Evolutionary conservation across 2,888 invertebrate genomes (phyloP).

Genomic region (Scelioninae gen. 1): DNA sequence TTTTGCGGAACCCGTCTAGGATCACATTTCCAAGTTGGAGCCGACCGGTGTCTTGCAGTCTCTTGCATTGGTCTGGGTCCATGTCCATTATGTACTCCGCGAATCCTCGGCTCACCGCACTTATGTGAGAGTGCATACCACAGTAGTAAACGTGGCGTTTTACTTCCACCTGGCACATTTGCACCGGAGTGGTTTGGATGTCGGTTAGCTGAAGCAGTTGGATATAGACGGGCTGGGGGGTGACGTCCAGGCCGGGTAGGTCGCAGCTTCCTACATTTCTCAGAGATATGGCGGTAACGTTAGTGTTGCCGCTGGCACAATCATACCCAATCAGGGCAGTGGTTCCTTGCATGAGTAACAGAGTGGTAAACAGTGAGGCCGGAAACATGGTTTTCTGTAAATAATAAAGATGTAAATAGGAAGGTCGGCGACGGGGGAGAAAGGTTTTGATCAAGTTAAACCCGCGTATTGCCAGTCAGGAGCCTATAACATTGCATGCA

Average conservation of each 20-base stretch:
- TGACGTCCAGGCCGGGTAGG: not conserved
- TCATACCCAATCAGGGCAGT: constrained; percentile 1
- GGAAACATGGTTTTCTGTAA: too few species aligned
- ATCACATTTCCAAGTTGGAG: not conserved
- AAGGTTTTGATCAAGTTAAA: too few species aligned
- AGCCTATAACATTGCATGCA: too few species aligned
- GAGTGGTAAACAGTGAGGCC: not conserved
- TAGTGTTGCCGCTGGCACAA: constrained; percentile 14
- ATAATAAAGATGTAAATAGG: too few species aligned
- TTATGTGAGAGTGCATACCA: too few species aligned
- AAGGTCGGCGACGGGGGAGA: too few species aligned
- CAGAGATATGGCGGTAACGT: not conserved
- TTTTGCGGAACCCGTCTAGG: not conserved
- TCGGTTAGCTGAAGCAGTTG: not conserved
- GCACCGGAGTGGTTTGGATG: not conserved
- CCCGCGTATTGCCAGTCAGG: too few species aligned
- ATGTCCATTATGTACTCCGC: constrained; percentile 50
- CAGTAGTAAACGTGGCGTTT: constrained; percentile 33
- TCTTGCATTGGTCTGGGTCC: not conserved
- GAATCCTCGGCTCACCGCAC: constrained; percentile 35
- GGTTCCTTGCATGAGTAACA: not conserved
- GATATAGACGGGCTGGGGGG: not conserved
- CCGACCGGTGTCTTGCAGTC: constrained; percentile 1
- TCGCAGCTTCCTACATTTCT: constrained; percentile 10
- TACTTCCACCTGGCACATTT: not conserved